phyloP scores from a whole-genome alignment of 2,797 vertebrate genomes.

The Discoglossus pictus region DNA sequence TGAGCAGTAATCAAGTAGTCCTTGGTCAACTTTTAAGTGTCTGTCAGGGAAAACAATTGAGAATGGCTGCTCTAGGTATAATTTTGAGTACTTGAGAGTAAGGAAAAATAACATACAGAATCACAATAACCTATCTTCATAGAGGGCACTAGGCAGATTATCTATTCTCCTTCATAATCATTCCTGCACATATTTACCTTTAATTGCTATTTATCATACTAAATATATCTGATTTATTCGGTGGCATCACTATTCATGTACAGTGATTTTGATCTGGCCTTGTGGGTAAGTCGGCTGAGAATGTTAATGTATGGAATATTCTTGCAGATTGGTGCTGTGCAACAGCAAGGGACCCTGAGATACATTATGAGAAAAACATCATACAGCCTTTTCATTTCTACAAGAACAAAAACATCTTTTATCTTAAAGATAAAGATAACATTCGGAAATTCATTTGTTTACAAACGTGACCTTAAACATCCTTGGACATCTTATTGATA shows the following conservation, averaged over 20 bases:
- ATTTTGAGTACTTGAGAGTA: no score
- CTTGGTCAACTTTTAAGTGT: no score
- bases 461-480: conserved; percentile 29
- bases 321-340: conserved; percentile 33
- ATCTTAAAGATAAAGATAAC: conserved; percentile 16
- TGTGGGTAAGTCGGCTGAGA: conserved; percentile 45
- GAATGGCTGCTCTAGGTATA: no score
- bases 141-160: conserved; percentile 22
- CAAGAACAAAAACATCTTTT: no score
- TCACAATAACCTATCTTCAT: no score
- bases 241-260: conserved; percentile 39
- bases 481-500: conserved; percentile 23
- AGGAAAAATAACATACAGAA: no score
- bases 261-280: conserved; percentile 17
- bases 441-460: conserved; percentile 25
- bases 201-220: conserved; percentile 42
- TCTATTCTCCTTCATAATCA: conserved; percentile 24
- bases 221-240: conserved; percentile 50
- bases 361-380: conserved; percentile 31
- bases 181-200: conserved; percentile 23
- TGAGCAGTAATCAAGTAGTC: no score
- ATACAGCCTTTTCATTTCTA: conserved; percentile 23
- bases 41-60: no score
- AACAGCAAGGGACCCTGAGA: conserved; percentile 29
- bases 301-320: conserved; percentile 51